A percentile compares a stretch with the other conserved stretches of the same genome.
These are phyloP conservation scores for Aegithalos caudatus DNA, from an alignment of 2,113 vertebrate species.

Conservation along the genomic window DNA sequence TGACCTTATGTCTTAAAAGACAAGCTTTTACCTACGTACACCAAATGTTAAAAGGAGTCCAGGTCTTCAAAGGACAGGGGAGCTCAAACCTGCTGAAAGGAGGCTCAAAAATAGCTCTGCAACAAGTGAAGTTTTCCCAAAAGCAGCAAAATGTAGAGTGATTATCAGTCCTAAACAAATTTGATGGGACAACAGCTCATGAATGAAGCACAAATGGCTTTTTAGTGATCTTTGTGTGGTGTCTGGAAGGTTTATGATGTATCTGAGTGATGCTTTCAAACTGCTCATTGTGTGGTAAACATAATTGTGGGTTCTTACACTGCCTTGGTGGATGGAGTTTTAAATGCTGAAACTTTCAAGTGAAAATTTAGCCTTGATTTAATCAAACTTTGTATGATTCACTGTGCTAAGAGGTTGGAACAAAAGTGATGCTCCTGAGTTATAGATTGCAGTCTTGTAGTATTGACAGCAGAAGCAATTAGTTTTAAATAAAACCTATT, in stretches of 20 bases:
- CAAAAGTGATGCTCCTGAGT: neutral
- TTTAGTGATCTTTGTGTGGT: neutral
- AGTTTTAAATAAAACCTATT: neutral
- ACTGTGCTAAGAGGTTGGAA: neutral
- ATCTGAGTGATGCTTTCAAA: neutral
- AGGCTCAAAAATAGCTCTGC: neutral
- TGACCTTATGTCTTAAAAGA: slow-evolving; percentile 32
- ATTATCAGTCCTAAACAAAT: neutral
- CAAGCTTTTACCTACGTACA: neutral
- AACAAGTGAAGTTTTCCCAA: neutral
- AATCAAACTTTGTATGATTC: neutral
- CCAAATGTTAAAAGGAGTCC: slow-evolving; percentile 7
- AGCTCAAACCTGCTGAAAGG: neutral
- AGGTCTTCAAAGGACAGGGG: neutral
- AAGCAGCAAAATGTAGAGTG: neutral
- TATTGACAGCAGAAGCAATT: neutral
- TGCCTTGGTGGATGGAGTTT: neutral
- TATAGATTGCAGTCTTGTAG: neutral
- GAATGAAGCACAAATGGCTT: neutral
- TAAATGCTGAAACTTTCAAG: neutral
- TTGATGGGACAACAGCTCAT: neutral
- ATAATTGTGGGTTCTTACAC: neutral
- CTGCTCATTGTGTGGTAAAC: neutral
- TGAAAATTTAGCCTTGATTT: neutral
- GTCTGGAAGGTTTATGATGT: neutral